Evolutionary conservation across 1,140 invertebrate genomes (phyloP), one percentile per base, ranked within the genome.

Genomic region (Sycophila sp.): DNA sequence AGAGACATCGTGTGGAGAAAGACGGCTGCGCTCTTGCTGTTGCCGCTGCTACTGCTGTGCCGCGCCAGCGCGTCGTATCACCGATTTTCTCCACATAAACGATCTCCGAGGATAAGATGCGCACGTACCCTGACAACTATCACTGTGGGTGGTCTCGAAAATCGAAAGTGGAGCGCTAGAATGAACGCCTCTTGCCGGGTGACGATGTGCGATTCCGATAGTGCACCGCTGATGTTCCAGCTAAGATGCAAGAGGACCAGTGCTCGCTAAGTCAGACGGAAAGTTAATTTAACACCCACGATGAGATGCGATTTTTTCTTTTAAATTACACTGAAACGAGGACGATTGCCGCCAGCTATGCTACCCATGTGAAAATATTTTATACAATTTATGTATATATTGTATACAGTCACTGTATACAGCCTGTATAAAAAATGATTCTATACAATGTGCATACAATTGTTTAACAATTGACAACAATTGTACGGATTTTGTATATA

Each of bases 121-220:
- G 36, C 67, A n/a, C 13, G 19, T 13, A 28, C 22, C 34, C 55
- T 26, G 45, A 63, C 63, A 63, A 72, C 68, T 67, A 72, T 72
- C 71, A 26, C 55, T 58, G 64, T 53, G 17, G 71, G 71, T 72
- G 71, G 71, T 72, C 63, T 51, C 40, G 19, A 24, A 40, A 17
- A 53, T 69, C 42, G 42, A 69, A 69, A 60, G 56, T 62, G 15
- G 66, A 68, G 17, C 53, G 32, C 4, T 24, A n/a, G n/a, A n/a
- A n/a, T n/a, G 19, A 15, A 5, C 10, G 49, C 26, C 8, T 45
- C 5, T 45, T 19, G 17, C 4, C 2, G 13, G 19, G n/a, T 10
- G 53, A 24, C 56, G 56, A 59, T 36, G 13, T 26, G 34, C 34
- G 55, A 32, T 19, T 10, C 17, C 6, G 56, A 59, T 59, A 56